Percentiles rank a stretch among this genome's conserved stretches.
phyloP scores from a whole-genome alignment of 1,140 invertebrate genomes.

The silkworm (Bombyx mori) region DNA sequence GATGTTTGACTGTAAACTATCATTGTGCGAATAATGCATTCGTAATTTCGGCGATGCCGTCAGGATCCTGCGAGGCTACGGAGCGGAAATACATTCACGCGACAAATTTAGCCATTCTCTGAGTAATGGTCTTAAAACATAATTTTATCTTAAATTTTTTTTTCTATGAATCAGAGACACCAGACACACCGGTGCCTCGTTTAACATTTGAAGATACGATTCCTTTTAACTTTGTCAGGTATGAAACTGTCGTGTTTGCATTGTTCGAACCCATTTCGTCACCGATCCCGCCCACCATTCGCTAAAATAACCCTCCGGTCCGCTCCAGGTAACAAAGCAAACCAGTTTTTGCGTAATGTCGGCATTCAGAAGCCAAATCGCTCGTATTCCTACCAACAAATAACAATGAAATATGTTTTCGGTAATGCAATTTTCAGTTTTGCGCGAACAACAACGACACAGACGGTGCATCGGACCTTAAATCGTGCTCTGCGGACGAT shows the following conservation, averaged over 20 bases:
- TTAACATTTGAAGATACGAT: constrained; percentile 21
- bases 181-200: constrained; percentile 49
- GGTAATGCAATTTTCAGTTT: no score
- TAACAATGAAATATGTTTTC: no score
- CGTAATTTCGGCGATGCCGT: constrained; percentile 28
- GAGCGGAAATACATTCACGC: constrained; percentile 43
- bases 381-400: constrained; percentile 40
- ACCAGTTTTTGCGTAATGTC: constrained; percentile 54
- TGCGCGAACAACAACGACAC: no score
- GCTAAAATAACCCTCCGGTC: constrained; percentile 43
- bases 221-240: constrained; percentile 59
- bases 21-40: constrained; percentile 33
- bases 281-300: constrained; percentile 42
- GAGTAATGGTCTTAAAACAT: constrained; percentile 17
- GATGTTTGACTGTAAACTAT: constrained; percentile 43
- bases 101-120: constrained; percentile 31
- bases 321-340: constrained; percentile 57
- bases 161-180: constrained; percentile 11
- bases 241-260: constrained; percentile 43
- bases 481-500: constrained; percentile 6
- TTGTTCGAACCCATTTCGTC: constrained; percentile 30
- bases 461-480: constrained; percentile 3
- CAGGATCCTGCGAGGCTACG: constrained; percentile 29
- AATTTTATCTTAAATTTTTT: constrained; percentile 33
- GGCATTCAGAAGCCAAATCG: constrained; percentile 43